Evolutionary conservation across 2,113 vertebrate genomes (phyloP).

Genomic region (Gnathonemus echidnorhynchus): DNA sequence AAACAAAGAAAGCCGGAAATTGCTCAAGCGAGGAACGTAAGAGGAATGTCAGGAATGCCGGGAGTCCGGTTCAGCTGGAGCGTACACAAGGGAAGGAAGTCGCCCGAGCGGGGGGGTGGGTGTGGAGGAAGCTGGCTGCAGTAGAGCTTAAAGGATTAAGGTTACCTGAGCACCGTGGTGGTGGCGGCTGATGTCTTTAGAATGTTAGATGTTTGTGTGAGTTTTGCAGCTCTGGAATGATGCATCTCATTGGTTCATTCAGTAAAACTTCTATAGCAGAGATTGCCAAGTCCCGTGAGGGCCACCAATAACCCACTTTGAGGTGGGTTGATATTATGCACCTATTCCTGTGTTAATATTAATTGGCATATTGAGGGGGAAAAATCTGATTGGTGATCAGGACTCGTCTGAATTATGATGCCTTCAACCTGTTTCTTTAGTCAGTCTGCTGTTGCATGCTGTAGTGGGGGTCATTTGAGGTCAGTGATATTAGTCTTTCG

Average conservation of each 20-base stretch:
- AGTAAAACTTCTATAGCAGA: background rate
- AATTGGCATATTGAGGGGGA: background rate
- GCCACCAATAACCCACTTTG: background rate
- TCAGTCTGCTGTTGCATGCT: background rate
- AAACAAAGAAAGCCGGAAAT: background rate
- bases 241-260: background rate
- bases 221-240: background rate
- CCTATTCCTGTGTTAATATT: background rate
- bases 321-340: background rate
- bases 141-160: slow-evolving; percentile 50
- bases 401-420: background rate
- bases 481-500: background rate
- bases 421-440: background rate
- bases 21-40: background rate
- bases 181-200: background rate
- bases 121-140: slow-evolving; percentile 39
- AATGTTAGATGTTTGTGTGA: background rate
- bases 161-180: background rate
- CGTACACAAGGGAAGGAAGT: background rate
- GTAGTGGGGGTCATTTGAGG: background rate
- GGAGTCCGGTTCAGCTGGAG: background rate
- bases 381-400: background rate
- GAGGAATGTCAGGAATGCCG: background rate
- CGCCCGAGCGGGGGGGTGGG: background rate
- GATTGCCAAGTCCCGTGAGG: background rate